Evolutionary conservation across 2,113 vertebrate species (phyloP).

Genomic region (Bagarius yarrelli): DNA sequence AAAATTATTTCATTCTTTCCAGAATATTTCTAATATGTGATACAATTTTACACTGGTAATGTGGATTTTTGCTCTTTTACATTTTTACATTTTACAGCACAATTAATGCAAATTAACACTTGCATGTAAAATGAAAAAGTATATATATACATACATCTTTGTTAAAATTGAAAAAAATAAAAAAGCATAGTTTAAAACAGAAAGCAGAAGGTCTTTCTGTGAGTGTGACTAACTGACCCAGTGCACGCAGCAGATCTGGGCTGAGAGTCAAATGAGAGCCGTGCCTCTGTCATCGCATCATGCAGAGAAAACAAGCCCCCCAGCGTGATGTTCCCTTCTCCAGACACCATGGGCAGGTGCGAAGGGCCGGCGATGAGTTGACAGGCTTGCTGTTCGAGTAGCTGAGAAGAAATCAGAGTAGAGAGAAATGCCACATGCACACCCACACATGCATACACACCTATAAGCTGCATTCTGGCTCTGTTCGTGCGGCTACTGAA

Average conservation of each 20-base stretch:
- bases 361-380: constrained; percentile 53
- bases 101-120: background rate
- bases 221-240: constrained; percentile 59
- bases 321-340: constrained; percentile 67
- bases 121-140: background rate
- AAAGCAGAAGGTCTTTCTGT: background rate
- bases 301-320: constrained; percentile 78
- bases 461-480: constrained; percentile 25
- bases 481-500: background rate
- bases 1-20: too few species aligned
- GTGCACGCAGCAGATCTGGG: constrained; percentile 63
- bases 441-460: constrained; percentile 14
- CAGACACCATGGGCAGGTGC: constrained; percentile 64
- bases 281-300: constrained; percentile 64
- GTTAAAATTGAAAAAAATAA: background rate
- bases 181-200: background rate
- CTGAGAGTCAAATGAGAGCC: constrained; percentile 59
- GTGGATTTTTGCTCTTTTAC: too few species aligned
- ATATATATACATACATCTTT: too few species aligned
- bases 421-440: constrained; percentile 25
- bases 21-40: background rate
- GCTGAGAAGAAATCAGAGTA: constrained; percentile 27
- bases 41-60: background rate
- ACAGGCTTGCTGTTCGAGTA: constrained; percentile 56
- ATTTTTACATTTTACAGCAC: background rate